A percentile compares a stretch with the other conserved stretches of the same genome.
phyloP scores from a whole-genome alignment of 1,140 invertebrate genomes.

The Heliconius hermathena region DNA sequence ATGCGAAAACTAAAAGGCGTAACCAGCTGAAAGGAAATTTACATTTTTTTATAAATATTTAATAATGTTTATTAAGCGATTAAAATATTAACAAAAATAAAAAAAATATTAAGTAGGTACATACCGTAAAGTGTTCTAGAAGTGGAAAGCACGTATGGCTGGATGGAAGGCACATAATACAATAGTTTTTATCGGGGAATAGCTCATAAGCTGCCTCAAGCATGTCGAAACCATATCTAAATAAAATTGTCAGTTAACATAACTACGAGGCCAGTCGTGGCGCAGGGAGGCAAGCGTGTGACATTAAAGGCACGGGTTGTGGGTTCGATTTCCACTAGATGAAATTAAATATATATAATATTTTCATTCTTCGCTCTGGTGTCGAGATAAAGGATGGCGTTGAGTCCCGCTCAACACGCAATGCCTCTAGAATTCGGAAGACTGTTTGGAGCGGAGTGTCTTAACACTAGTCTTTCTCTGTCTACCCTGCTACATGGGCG shows the following conservation, averaged over 20 bases:
- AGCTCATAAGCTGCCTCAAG: conserved; percentile 85
- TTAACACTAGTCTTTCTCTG: too few species aligned
- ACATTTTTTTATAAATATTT: conserved; percentile 3
- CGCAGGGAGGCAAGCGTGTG: too few species aligned
- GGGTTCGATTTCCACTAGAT: too few species aligned
- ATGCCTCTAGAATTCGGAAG: too few species aligned
- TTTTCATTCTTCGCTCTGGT: too few species aligned
- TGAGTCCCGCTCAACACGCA: too few species aligned
- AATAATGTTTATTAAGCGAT: not conserved
- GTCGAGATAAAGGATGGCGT: too few species aligned
- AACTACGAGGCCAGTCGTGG: not conserved
- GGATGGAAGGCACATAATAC: conserved; percentile 84
- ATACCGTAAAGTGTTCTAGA: conserved; percentile 83
- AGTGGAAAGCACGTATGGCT: conserved; percentile 83
- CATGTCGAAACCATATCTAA: conserved; percentile 80
- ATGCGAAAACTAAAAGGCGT: conserved; percentile 52
- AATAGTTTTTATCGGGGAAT: conserved; percentile 86
- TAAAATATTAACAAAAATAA: not conserved
- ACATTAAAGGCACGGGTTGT: too few species aligned
- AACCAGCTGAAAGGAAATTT: conserved; percentile 58
- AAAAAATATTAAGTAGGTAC: not conserved
- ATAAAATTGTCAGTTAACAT: conserved; percentile 16
- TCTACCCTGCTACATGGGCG: too few species aligned
- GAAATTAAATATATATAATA: too few species aligned
- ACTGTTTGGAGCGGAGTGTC: too few species aligned